These are phyloP conservation scores for Coelopa pilipes DNA, from an alignment of 2,888 invertebrate genomes.

Conservation along the genomic window DNA sequence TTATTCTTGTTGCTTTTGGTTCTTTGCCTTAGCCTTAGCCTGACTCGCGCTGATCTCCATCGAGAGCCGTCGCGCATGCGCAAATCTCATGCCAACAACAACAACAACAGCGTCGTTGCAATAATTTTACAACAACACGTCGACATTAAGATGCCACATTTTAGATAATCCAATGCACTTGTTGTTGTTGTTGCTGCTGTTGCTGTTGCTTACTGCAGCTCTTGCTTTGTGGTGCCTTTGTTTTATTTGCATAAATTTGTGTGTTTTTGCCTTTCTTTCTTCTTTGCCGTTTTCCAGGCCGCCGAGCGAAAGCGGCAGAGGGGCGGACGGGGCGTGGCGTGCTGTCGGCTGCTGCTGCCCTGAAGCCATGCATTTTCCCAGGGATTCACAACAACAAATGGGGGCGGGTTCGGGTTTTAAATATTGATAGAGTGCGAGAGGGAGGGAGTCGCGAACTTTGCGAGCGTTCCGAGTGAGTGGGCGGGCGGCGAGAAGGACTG, in stretches of 20 bases:
- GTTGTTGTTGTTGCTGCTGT: conserved; percentile 14
- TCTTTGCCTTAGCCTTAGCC: background rate
- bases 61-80: conserved; percentile 14
- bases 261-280: background rate
- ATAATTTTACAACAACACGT: conserved; percentile 14
- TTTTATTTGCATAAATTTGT: background rate
- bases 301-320: too few relatives aligned
- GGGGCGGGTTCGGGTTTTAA: too few relatives aligned
- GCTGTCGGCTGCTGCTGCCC: too few relatives aligned
- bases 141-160: conserved; percentile 20
- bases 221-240: background rate
- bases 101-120: conserved; percentile 4
- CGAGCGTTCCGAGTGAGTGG: too few relatives aligned
- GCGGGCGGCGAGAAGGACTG: too few relatives aligned
- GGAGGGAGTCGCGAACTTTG: too few relatives aligned
- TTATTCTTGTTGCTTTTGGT: conserved; percentile 9
- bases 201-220: background rate
- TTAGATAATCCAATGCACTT: conserved; percentile 10
- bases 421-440: too few relatives aligned
- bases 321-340: too few relatives aligned
- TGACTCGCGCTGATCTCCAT: too few relatives aligned
- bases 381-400: too few relatives aligned
- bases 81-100: conserved; percentile 20
- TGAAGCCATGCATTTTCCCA: too few relatives aligned
- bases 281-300: background rate